A percentile compares a stretch with the other conserved stretches of the same genome.
These are phyloP conservation scores for Plagodis dolabraria DNA, from an alignment of 2,888 invertebrate species.

Conservation along the genomic window DNA sequence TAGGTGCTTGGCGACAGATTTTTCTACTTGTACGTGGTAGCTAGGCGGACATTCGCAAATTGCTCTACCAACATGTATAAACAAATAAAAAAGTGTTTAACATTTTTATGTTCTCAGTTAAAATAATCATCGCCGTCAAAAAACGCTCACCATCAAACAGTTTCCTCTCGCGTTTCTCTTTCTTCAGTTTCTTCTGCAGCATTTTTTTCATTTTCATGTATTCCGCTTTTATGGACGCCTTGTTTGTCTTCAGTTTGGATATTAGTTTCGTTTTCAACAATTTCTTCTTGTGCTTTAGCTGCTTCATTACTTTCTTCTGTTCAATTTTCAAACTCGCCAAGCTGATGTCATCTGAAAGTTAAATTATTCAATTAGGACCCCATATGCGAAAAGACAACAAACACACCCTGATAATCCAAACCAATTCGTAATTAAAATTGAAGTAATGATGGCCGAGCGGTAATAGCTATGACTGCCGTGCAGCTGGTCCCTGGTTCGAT, in stretches of 20 bases:
- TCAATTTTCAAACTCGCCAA: constrained; percentile 15
- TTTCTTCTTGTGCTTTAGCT: constrained; percentile 24
- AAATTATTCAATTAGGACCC: not conserved
- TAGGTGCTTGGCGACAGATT: too few species aligned
- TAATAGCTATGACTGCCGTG: too few species aligned
- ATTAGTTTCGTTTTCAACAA: constrained; percentile 10
- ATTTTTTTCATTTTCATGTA: constrained; percentile 28
- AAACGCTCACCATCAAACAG: constrained; percentile 9
- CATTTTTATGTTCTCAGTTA: too few species aligned
- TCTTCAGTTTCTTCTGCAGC: constrained; percentile 21
- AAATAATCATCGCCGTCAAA: not conserved
- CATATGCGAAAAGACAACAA: not conserved
- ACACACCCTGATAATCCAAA: not conserved
- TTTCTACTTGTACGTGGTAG: too few species aligned
- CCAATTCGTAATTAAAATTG: too few species aligned
- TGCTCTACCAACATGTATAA: too few species aligned
- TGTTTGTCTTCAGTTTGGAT: constrained; percentile 13
- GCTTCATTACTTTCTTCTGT: constrained; percentile 18
- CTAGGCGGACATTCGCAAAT: too few species aligned
- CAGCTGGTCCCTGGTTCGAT: too few species aligned
- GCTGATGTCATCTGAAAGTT: constrained; percentile 26
- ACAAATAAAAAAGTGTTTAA: too few species aligned
- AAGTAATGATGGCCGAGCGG: too few species aligned
- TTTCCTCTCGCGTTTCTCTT: constrained; percentile 11
- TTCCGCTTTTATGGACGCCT: constrained; percentile 7